Base-by-base conservation (phyloP, 2,888 invertebrate genomes). In the Ephialtes manifestator region DNA sequence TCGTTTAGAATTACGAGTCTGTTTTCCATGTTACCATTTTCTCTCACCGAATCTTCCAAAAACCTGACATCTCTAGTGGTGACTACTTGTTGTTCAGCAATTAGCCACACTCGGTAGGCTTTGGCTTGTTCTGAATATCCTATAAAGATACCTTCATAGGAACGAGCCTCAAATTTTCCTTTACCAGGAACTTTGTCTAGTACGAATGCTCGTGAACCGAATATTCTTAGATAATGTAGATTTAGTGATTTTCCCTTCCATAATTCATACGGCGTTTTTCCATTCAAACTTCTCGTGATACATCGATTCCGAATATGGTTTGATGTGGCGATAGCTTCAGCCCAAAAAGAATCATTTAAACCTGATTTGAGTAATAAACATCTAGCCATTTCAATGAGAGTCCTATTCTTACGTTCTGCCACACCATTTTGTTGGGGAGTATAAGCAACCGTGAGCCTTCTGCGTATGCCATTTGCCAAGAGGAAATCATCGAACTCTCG, bases 361-460 rank as follows among this genome's bases (percentile, higher is more conserved):
- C 72, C 81, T n/a, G 89, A 83, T 60, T 90, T 85, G 4, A 87
- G 35, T 65, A 89, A 20, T 75, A 86, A n/a, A 55, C 86, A 87
- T 53, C 86, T 55, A 8, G 80, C 85, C 63, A 75, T 83, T 20
- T 91, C 82, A 13, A 77, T 20, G n/a, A 77, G 39, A 20, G 82
- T 82, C 8, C 82, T 15, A n/a, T 77, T 82, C 35, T 24, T 63
- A 15, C 63, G 31, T n/a, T 63, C 63, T 8, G 63, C 63, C 4
- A 63, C 63, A 7, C 63, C 63, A 10, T 63, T 63, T 63, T 63
- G 63, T 8, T 63, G 63, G 2, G 63, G 63, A 8, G 75, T 65
- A 31, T 53, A 18, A 5, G 70, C n/a, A n/a, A 53, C 70, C 4
- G 70, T 35, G 24, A 76, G 48, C 13, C 65, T 31, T 15, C 75